phyloP scores from a whole-genome alignment of 35 echinoderm and acorn worm species.

The Strongylocentrotus purpuratus region DNA sequence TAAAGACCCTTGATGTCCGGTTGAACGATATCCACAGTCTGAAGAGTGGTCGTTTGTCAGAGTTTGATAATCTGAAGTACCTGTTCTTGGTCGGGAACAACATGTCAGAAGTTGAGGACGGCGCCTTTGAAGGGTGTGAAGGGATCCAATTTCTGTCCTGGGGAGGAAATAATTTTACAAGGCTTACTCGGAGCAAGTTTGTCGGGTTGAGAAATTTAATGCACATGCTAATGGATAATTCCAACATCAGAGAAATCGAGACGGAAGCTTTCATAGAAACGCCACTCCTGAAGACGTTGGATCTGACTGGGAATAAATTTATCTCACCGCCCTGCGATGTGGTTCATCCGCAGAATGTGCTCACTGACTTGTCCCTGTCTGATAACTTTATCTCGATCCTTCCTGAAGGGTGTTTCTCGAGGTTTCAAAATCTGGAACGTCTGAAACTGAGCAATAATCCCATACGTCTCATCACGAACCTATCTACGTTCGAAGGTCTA shows the following conservation, averaged over 20 bases:
- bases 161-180: neutral
- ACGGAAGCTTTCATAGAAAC: neutral
- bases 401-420: neutral
- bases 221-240: neutral
- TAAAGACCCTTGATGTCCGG: neutral
- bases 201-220: neutral
- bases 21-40: neutral
- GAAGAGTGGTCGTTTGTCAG: neutral
- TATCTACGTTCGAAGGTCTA: neutral
- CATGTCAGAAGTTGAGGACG: neutral
- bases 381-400: neutral
- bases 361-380: neutral
- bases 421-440: neutral
- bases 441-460: neutral
- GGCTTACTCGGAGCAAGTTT: neutral
- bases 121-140: conserved; percentile 10
- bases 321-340: conserved; percentile 20
- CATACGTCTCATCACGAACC: neutral
- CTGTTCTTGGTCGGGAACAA: neutral
- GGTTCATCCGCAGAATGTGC: neutral
- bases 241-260: neutral
- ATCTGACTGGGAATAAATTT: neutral
- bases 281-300: neutral
- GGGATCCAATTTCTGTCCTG: neutral
- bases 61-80: neutral